Percentiles rank a stretch among this genome's conserved stretches.
These are phyloP conservation scores for Teleogryllus occipitalis DNA, from an alignment of 1,140 invertebrate species.

Conservation along the genomic window DNA sequence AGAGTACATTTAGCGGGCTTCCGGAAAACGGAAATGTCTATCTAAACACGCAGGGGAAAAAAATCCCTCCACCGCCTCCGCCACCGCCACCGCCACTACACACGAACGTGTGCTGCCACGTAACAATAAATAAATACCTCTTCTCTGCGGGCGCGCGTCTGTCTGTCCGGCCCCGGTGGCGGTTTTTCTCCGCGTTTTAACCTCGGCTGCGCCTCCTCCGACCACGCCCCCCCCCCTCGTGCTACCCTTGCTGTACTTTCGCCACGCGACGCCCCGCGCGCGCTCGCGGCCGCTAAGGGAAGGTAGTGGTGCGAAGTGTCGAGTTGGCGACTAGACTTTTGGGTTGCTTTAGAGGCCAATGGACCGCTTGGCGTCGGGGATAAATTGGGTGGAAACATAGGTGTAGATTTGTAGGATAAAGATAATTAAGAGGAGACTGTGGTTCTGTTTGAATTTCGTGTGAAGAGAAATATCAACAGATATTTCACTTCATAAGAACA, in stretches of 20 bases:
- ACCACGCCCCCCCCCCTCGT: neutral
- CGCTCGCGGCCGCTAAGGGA: no score
- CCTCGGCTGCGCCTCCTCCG: neutral
- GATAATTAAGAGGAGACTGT: no score
- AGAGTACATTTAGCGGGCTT: neutral
- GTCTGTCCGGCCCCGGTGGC: neutral
- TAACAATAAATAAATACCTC: conserved; percentile 2
- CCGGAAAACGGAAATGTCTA: neutral
- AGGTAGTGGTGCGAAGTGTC: no score
- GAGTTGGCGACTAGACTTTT: no score
- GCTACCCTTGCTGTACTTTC: neutral
- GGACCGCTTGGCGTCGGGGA: no score
- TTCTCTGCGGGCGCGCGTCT: neutral
- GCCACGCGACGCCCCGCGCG: neutral
- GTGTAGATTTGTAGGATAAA: no score
- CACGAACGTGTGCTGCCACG: neutral
- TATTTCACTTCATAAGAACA: no score
- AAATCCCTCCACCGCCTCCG: neutral
- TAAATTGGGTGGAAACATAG: no score
- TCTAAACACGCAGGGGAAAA: neutral
- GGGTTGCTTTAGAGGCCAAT: no score
- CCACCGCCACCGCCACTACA: no score
- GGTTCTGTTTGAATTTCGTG: no score
- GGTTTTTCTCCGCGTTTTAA: neutral
- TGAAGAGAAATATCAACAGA: no score